Percentiles rank a stretch among this genome's conserved stretches.
These are phyloP conservation scores for Scolopax mira DNA, from an alignment of 2,113 vertebrate genomes.

Conservation along the genomic window DNA sequence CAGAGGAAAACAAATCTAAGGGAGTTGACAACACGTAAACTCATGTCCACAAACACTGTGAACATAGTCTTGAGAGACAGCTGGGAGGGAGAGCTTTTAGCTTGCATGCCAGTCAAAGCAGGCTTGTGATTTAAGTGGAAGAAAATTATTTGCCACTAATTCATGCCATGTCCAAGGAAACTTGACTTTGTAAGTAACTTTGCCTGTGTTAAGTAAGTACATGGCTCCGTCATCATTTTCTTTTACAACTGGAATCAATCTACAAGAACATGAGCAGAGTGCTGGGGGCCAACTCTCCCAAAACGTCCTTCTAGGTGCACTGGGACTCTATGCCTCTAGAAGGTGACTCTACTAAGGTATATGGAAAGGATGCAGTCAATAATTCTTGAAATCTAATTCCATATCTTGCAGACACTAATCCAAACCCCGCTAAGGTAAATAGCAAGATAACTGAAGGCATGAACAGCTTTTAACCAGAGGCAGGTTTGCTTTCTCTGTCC, in stretches of 20 bases:
- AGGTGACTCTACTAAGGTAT: background rate
- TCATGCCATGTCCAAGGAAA: background rate
- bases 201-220: background rate
- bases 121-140: background rate
- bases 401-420: background rate
- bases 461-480: background rate
- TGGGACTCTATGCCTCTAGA: background rate
- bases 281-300: background rate
- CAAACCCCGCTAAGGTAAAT: background rate
- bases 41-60: background rate
- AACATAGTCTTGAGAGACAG: background rate
- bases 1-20: background rate
- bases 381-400: slow-evolving; percentile 2
- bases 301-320: background rate
- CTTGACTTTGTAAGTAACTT: background rate
- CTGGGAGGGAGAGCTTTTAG: background rate
- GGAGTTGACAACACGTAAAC: background rate
- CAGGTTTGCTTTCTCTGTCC: background rate
- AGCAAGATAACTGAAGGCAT: background rate
- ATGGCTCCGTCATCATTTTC: background rate
- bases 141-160: background rate
- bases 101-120: background rate
- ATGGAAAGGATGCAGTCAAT: background rate
- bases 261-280: background rate
- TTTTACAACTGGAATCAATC: background rate